Conservation (phyloP, 2,888 invertebrate genomes). For the Agonopterix alstromeriana region DNA sequence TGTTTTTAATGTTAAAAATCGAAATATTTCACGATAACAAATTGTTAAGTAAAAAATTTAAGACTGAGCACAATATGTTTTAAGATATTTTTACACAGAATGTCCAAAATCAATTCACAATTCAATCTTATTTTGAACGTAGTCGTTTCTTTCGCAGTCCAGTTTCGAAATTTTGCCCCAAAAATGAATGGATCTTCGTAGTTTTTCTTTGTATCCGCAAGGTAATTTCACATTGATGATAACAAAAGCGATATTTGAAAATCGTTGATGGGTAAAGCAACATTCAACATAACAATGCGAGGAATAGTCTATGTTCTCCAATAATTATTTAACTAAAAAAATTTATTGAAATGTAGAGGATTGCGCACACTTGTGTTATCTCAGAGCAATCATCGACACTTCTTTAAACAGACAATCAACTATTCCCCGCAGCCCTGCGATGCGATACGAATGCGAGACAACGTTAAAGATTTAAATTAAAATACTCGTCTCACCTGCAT, state of each 20-base stretch:
- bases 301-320: slow-evolving; percentile 32
- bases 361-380: slow-evolving; percentile 34
- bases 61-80: slow-evolving; percentile 33
- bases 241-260: slow-evolving; percentile 44
- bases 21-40: too few species aligned
- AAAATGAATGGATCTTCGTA: slow-evolving; percentile 62
- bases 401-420: slow-evolving; percentile 28
- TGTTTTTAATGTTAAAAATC: too few species aligned
- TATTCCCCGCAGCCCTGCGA: slow-evolving; percentile 43
- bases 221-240: slow-evolving; percentile 47
- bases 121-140: slow-evolving; percentile 11
- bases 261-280: slow-evolving; percentile 55
- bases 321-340: background rate
- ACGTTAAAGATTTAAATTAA: slow-evolving; percentile 27
- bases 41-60: background rate
- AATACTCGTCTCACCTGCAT: slow-evolving; percentile 73
- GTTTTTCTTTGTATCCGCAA: slow-evolving; percentile 42
- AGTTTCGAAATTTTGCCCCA: slow-evolving; percentile 55
- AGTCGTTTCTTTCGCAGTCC: slow-evolving; percentile 53
- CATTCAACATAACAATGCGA: slow-evolving; percentile 43
- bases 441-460: slow-evolving; percentile 22
- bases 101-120: slow-evolving; percentile 31
- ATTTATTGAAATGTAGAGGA: slow-evolving; percentile 52
- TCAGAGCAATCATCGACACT: slow-evolving; percentile 61
- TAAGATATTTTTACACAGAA: slow-evolving; percentile 30